Percentiles rank a stretch among this genome's conserved stretches.
phyloP scores from a whole-genome alignment of 2,113 vertebrate species.

The Dasyprocta punctata region DNA sequence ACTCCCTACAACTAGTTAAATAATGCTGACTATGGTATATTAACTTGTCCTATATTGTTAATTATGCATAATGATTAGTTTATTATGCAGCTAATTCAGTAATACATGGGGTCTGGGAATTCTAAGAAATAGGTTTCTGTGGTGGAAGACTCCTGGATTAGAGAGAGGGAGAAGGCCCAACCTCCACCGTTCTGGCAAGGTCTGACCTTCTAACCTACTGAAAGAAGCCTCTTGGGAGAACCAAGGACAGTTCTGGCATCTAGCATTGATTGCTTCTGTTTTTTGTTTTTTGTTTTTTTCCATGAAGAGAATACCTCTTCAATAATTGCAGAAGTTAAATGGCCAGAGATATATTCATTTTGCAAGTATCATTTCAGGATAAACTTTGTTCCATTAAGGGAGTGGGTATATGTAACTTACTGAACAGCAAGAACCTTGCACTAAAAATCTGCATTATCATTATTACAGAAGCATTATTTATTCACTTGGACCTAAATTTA shows the following conservation, averaged over 20 bases:
- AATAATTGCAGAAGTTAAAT: not conserved
- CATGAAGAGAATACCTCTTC: not conserved
- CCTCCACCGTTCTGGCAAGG: not conserved
- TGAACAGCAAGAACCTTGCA: not conserved
- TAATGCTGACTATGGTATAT: not conserved
- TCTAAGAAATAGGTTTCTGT: not conserved
- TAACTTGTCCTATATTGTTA: not conserved
- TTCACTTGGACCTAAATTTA: not conserved
- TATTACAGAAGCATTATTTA: not conserved
- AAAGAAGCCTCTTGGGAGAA: not conserved
- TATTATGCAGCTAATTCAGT: not conserved
- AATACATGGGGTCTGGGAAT: not conserved
- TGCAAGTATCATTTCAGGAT: conserved; percentile 13
- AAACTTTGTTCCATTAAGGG: not conserved
- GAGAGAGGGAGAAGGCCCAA: no score
- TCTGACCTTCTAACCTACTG: not conserved
- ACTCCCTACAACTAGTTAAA: not conserved
- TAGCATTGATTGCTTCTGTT: not conserved
- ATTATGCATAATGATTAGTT: not conserved
- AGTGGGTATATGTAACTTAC: not conserved
- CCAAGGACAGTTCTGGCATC: not conserved
- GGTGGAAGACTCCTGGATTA: not conserved
- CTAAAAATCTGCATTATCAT: conserved; percentile 48
- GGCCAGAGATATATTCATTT: conserved; percentile 11
- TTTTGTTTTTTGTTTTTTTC: not conserved